Conservation (phyloP, 2,797 vertebrate species). For the Myiotriccus ornatus region DNA sequence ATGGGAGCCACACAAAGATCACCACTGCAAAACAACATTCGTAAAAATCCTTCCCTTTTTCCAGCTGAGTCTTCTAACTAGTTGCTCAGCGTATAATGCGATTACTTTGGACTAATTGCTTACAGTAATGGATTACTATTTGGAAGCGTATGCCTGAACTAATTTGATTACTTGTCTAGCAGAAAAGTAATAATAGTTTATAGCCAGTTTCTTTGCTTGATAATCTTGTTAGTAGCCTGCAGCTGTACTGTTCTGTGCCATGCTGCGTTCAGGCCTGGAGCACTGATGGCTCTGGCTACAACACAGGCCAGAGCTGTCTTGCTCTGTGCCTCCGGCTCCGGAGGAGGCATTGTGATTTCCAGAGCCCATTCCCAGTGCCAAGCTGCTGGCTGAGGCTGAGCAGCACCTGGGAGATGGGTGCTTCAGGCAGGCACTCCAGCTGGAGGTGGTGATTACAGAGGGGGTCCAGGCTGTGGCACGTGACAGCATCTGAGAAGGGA, state of each 20-base stretch:
- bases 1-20: not conserved
- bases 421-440: not conserved
- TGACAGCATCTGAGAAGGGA: accelerated
- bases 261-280: not conserved
- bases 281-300: accelerated
- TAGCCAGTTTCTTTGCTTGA: slow-evolving; percentile 22
- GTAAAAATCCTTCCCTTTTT: not conserved
- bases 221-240: slow-evolving; percentile 56
- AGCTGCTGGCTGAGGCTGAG: not conserved
- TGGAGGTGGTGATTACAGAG: not conserved
- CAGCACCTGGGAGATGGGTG: not conserved
- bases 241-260: slow-evolving; percentile 5
- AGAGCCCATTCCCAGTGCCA: accelerated
- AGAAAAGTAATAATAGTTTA: slow-evolving; percentile 46
- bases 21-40: not conserved
- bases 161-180: slow-evolving; percentile 60
- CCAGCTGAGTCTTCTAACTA: slow-evolving; percentile 30
- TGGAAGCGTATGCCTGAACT: not conserved
- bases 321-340: not conserved
- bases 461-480: not conserved
- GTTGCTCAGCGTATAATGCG: slow-evolving; percentile 22
- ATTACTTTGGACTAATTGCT: slow-evolving; percentile 39
- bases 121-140: slow-evolving; percentile 41
- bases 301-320: not conserved
- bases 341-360: not conserved